phyloP scores from a whole-genome alignment of 2,888 invertebrate species.

The Panopea generosa region DNA sequence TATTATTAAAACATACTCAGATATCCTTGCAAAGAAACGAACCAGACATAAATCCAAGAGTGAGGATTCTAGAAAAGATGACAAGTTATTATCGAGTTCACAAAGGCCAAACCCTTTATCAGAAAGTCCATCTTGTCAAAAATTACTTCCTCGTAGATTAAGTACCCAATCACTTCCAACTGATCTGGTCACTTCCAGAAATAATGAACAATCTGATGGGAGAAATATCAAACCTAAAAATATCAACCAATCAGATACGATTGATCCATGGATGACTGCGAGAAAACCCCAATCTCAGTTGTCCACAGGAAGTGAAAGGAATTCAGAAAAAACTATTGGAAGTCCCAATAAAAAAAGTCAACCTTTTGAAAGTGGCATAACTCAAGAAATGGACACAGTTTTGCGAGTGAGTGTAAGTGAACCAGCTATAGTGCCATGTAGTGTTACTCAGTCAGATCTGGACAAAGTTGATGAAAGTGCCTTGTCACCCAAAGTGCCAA shows the following conservation, averaged over 20 bases:
- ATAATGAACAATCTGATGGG: no score
- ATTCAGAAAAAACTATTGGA: conserved; percentile 1
- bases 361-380: background rate
- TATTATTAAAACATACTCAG: conserved; percentile 47
- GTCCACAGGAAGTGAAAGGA: conserved; percentile 1
- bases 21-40: conserved; percentile 40
- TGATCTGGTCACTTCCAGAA: conserved; percentile 6
- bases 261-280: conserved; percentile 18
- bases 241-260: background rate
- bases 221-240: no score
- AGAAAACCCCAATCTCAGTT: conserved; percentile 19
- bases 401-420: background rate
- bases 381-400: conserved; percentile 4
- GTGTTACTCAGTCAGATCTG: background rate
- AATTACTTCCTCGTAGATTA: conserved; percentile 26
- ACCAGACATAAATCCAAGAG: conserved; percentile 13
- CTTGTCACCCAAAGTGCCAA: background rate
- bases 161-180: conserved; percentile 47
- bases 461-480: background rate
- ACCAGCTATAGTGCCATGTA: background rate
- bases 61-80: conserved; percentile 9
- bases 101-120: conserved; percentile 30
- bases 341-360: background rate
- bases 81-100: conserved; percentile 17
- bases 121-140: background rate